Evolutionary conservation across 2,113 vertebrate genomes (phyloP).

Genomic region (Elachura formosa): DNA sequence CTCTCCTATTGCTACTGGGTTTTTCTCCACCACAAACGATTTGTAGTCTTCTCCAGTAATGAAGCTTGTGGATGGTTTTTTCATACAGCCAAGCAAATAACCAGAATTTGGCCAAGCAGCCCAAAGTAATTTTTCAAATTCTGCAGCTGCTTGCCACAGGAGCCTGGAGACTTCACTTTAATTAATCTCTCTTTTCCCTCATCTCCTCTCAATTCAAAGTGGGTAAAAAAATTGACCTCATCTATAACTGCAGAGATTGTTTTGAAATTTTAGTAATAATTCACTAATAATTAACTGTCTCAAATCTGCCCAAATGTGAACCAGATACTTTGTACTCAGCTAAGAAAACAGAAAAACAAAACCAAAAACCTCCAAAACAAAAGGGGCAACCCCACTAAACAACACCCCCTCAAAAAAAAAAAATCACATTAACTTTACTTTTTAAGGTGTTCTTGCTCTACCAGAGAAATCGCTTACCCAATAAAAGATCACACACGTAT

Average conservation of each 20-base stretch:
- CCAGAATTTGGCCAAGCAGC: not conserved
- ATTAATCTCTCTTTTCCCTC: slow-evolving; percentile 8
- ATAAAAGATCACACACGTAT: accelerated
- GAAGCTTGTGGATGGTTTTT: not conserved
- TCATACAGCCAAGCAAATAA: slow-evolving; percentile 23
- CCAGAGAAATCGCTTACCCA: not conserved
- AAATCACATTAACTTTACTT: not conserved
- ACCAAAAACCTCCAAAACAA: not conserved
- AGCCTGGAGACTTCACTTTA: slow-evolving; percentile 1
- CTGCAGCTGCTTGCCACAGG: not conserved
- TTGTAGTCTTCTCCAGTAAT: not conserved
- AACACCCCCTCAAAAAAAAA: not conserved
- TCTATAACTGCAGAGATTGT: not conserved
- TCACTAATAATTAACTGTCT: not conserved
- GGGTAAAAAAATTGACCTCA: not conserved
- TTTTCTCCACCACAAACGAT: not conserved
- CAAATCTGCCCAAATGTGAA: not conserved
- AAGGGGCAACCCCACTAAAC: not conserved
- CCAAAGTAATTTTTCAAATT: not conserved
- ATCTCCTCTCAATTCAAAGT: not conserved
- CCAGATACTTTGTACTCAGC: not conserved
- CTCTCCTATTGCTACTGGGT: not conserved
- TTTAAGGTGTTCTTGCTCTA: not conserved
- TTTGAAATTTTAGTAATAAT: not conserved
- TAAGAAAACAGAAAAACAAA: not conserved